A percentile compares a stretch with the other conserved stretches of the same genome.
These are phyloP conservation scores for Galerucella calmariensis DNA, from an alignment of 2,888 invertebrate genomes.

Conservation along the genomic window DNA sequence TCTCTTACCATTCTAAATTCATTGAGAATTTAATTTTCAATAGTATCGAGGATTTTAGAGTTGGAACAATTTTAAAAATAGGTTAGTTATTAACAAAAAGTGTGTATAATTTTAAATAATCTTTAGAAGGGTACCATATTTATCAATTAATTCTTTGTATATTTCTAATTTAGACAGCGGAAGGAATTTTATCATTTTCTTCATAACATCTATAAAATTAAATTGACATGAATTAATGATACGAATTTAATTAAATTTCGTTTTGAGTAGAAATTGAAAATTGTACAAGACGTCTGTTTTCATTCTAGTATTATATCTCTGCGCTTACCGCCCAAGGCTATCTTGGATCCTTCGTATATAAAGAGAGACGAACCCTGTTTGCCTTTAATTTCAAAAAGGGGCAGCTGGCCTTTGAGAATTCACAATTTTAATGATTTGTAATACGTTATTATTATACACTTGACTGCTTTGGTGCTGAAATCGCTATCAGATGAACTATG, in stretches of 20 bases:
- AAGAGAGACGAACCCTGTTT: slow-evolving; percentile 10
- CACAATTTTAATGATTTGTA: slow-evolving; percentile 24
- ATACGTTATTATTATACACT: slow-evolving; percentile 25
- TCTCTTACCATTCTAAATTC: no score
- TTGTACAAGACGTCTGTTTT: slow-evolving; percentile 18
- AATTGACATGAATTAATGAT: slow-evolving; percentile 21
- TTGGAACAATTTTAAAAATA: no score
- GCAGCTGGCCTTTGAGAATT: slow-evolving; percentile 21
- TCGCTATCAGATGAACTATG: background rate
- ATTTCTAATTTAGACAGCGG: background rate
- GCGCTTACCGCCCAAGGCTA: slow-evolving; percentile 16
- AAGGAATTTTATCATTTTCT: slow-evolving; percentile 13
- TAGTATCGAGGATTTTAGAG: no score
- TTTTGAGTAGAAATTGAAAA: slow-evolving; percentile 15
- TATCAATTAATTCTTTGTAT: background rate
- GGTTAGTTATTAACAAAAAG: background rate
- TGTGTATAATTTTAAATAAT: background rate
- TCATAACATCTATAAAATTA: background rate
- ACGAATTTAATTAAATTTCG: slow-evolving; percentile 17
- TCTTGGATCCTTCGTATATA: slow-evolving; percentile 11
- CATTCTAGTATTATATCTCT: slow-evolving; percentile 14
- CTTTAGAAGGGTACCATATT: background rate
- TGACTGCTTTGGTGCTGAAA: slow-evolving; percentile 4
- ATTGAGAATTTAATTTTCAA: no score
- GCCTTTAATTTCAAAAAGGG: slow-evolving; percentile 25